Evolutionary conservation across 2,797 vertebrate species (phyloP).

Genomic region (Arctocebus calabarensis): DNA sequence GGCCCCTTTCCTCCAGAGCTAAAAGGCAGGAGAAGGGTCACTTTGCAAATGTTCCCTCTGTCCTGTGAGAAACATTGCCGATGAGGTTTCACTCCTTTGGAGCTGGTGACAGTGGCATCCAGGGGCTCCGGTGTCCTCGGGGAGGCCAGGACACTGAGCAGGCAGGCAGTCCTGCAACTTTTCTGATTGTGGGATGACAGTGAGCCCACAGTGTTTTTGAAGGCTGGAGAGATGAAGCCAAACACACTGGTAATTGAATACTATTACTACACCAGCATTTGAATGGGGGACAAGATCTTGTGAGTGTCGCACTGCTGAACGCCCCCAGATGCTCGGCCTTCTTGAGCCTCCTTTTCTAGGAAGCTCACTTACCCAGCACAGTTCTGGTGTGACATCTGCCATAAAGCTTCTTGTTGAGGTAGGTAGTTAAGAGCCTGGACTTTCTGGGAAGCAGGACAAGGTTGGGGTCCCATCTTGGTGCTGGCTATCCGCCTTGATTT

Average conservation of each 20-base stretch:
- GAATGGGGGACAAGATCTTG: slow-evolving; percentile 25
- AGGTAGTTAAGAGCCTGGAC: too few relatives aligned
- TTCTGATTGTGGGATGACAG: not conserved
- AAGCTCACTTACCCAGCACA: not conserved
- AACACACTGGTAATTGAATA: not conserved
- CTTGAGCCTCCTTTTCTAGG: not conserved
- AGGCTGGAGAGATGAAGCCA: not conserved
- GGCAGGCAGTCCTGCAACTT: not conserved
- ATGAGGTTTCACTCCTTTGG: not conserved
- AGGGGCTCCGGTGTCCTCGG: not conserved
- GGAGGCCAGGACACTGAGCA: not conserved
- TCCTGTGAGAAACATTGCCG: not conserved
- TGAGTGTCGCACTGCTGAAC: not conserved
- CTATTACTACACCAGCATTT: not conserved
- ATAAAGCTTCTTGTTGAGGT: not conserved
- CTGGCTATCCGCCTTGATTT: too few relatives aligned
- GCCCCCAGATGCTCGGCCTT: not conserved
- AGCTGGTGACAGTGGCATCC: fast-evolving
- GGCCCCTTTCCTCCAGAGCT: slow-evolving; percentile 67
- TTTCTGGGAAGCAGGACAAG: too few relatives aligned
- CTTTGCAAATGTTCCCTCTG: slow-evolving; percentile 81
- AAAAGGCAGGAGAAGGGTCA: slow-evolving; percentile 87
- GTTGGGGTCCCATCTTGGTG: too few relatives aligned
- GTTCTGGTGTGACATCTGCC: not conserved
- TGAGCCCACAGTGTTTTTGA: not conserved